Evolutionary conservation across 2,888 invertebrate species (phyloP), one percentile per base, ranked within the genome.

Genomic region (Nemurella pictetii): DNA sequence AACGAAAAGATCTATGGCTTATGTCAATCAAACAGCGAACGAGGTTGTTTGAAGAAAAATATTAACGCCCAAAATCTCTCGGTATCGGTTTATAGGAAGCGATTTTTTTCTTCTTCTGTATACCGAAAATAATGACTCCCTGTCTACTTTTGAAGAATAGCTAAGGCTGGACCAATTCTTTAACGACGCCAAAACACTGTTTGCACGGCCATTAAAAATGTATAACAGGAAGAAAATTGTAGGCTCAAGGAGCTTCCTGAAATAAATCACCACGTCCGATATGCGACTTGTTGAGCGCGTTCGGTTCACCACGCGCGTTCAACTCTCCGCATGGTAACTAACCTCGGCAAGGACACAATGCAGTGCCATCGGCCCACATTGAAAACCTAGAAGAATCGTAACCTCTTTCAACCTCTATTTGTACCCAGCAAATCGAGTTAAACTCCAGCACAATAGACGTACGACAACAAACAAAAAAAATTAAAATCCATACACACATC

Each of bases 181-280:
- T 7, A 20, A 55, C 55, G 55, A 55, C 55, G 55, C 55, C 55
- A 55, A 55, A 55, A 3, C 55, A 55, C 55, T 7, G 55, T 55
- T 55, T 55, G 55, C 12, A 55, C 1, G 20, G 12, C 55, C 55
- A 55, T 55, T 55, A 55, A 55, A 55, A 55, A 55, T 55, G 55
- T 55, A 75, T 28, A 26, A 75, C 75, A 75, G 75, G 75, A 75
- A 75, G 75, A 28, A 75, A 75, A 28, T 75, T 75, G 75, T 26
- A 75, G 27, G 7, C 75, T 75, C 75, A 75, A 75, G 29, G 29
- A 75, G 75, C 29, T 75, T 75, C 29, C 75, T 75, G 27, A 75
- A 75, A 75, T 75, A 28, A 75, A 75, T 75, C 75, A 75, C 20
- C 4, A 4, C 26, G 73, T 25, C 55, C 55, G 32, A 20, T 55